Evolutionary conservation across 1,140 invertebrate species (phyloP), one percentile per base, ranked within the genome.

Genomic region (Papilio dardanus): DNA sequence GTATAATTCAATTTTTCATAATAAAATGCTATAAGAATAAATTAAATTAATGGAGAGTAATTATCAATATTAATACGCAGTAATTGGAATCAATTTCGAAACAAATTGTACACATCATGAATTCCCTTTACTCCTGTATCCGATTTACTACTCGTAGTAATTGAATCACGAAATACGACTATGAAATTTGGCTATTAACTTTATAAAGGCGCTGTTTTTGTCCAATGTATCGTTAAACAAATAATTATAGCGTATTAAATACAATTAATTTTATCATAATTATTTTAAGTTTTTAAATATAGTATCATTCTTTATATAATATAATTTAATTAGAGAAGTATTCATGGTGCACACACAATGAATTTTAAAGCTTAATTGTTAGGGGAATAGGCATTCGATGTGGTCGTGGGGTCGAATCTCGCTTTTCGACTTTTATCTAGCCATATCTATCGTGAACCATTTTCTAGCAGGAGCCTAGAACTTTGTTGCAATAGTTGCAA

Each of bases 11-110:
- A 30, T 62, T 28, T 10, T 4, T 1, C 21, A 16, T 24, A 54
- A 19, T 28, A 19, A 8, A 24, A 54, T 1, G 50, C 8, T 62
- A 16, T 28, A 62, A 62, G 54, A 62, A 62, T 28, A 62, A 3
- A 62, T 28, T 10, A 62, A 62, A 14, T 62, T 3, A 62, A 62
- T 28, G 21, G 24, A 62, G 54, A 3, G 54, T 24, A 14, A 28
- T 62, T 62, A 54, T 58, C 12, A 30, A 62, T 50, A 28, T 78
- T 74, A 71, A 58, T 77, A 69, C 71, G 35, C 71, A 40, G 62
- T 58, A 66, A 77, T 68, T 68, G 76, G 54, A 77, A 77, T 74
- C 42, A 65, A 74, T 74, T 77, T 62, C 12, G 54, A 14, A 62
- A 62, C 54, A 62, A 62, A 62, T 24, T 62, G 14, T 62, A 62